A percentile compares a stretch with the other conserved stretches of the same genome.
Evolutionary conservation across 1,140 invertebrate species (phyloP).

Genomic region (Neodiprion fabricii): DNA sequence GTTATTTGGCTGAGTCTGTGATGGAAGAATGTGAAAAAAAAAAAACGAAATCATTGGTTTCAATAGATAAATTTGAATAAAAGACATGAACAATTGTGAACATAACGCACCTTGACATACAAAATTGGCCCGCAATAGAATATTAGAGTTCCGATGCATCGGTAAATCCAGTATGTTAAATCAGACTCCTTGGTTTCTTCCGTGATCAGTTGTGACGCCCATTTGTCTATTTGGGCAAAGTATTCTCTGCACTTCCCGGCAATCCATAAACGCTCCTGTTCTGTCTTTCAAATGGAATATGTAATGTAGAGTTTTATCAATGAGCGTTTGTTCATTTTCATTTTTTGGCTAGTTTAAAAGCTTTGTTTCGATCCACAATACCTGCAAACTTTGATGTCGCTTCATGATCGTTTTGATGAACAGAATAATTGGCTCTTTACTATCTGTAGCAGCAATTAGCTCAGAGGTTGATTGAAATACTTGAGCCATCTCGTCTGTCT

Average conservation of each 20-base stretch:
- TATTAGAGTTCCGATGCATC: constrained; percentile 50
- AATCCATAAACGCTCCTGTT: constrained; percentile 29
- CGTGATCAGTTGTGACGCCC: constrained; percentile 47
- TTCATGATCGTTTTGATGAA: constrained; percentile 45
- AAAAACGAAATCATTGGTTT: constrained; percentile 24
- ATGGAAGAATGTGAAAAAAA: background rate
- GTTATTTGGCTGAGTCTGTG: constrained; percentile 49
- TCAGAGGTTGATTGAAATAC: constrained; percentile 37
- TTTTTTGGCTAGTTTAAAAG: background rate
- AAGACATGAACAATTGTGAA: constrained; percentile 13
- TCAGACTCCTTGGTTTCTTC: constrained; percentile 48
- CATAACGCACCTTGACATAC: constrained; percentile 41
- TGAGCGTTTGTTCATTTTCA: constrained; percentile 14
- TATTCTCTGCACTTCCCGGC: constrained; percentile 43
- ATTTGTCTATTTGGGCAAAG: constrained; percentile 55
- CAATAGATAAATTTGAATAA: constrained; percentile 19
- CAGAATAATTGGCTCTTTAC: constrained; percentile 41
- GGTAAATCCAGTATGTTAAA: constrained; percentile 48
- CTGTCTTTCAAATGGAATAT: constrained; percentile 20
- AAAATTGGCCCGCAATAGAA: constrained; percentile 48
- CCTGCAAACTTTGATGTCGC: constrained; percentile 40
- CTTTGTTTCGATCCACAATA: constrained; percentile 24
- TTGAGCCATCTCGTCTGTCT: constrained; percentile 42
- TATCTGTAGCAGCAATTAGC: constrained; percentile 42
- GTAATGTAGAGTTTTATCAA: background rate